phyloP scores from a whole-genome alignment of 2,888 invertebrate species.

The Lapara coniferarum region DNA sequence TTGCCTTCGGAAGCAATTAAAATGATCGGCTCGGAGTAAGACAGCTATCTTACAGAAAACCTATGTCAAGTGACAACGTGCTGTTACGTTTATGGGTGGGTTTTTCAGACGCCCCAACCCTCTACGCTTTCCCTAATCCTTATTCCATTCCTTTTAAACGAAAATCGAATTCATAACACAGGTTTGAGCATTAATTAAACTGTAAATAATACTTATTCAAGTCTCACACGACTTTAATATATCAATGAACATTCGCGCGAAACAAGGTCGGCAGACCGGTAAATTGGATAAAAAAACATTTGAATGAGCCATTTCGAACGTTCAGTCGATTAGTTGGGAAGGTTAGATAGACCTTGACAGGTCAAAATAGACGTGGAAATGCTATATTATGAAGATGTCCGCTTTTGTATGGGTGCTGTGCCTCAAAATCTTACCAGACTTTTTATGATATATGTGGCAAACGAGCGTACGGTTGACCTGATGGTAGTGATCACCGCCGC shows the following conservation, averaged over 20 bases:
- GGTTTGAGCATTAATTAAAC: not conserved
- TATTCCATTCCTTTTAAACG: not conserved
- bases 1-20: too few relatives aligned
- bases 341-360: not conserved
- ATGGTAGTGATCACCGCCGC: too few relatives aligned
- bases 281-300: not conserved
- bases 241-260: not conserved
- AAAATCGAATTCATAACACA: not conserved
- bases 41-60: too few relatives aligned
- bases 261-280: slow-evolving; percentile 6
- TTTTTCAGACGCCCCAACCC: not conserved
- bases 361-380: slow-evolving; percentile 1
- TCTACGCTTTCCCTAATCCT: not conserved
- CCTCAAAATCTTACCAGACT: too few relatives aligned
- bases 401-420: too few relatives aligned
- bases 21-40: too few relatives aligned
- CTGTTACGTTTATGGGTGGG: too few relatives aligned
- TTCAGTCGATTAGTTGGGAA: not conserved
- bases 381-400: too few relatives aligned
- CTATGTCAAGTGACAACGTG: too few relatives aligned
- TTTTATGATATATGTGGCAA: too few relatives aligned
- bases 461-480: too few relatives aligned
- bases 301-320: not conserved
- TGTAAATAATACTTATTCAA: not conserved
- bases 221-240: not conserved